A percentile compares a stretch with the other conserved stretches of the same genome.
Conservation (phyloP, 2,113 vertebrate species). For the Dasyornis broadbenti region DNA sequence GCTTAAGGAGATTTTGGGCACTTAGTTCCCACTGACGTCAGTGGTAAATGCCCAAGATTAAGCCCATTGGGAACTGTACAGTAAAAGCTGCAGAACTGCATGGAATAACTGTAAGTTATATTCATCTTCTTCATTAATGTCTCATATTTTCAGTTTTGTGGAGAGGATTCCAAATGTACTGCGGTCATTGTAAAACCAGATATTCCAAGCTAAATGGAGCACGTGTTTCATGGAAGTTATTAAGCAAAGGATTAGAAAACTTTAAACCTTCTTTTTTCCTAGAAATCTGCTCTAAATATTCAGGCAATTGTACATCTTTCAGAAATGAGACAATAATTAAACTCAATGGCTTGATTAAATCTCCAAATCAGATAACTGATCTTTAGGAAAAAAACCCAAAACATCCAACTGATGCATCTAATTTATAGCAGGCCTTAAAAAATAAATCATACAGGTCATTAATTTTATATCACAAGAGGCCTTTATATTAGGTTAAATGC, state of each 20-base stretch:
- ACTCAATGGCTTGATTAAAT: not conserved
- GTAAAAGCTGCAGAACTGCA: not conserved
- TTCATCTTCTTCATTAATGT: not conserved
- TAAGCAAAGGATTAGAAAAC: not conserved
- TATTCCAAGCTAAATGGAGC: not conserved
- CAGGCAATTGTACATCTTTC: not conserved
- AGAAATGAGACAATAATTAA: not conserved
- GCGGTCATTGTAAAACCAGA: not conserved
- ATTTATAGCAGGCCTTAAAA: slow-evolving; percentile 32
- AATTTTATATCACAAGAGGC: not conserved
- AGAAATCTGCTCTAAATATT: slow-evolving; percentile 9
- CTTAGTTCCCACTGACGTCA: not conserved
- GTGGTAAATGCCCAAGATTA: not conserved
- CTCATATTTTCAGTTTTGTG: not conserved
- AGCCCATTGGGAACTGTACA: not conserved
- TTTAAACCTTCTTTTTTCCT: not conserved
- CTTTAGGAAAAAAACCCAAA: not conserved
- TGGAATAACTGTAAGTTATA: not conserved
- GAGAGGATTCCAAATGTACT: not conserved
- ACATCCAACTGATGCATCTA: not conserved
- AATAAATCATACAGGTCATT: slow-evolving; percentile 8
- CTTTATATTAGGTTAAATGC: slow-evolving; percentile 26
- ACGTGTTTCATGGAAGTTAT: not conserved
- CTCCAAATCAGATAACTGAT: not conserved
- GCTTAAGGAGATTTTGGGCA: not conserved